These are phyloP conservation scores for Bellardia pandia DNA, from an alignment of 2,888 invertebrate species.

Conservation along the genomic window DNA sequence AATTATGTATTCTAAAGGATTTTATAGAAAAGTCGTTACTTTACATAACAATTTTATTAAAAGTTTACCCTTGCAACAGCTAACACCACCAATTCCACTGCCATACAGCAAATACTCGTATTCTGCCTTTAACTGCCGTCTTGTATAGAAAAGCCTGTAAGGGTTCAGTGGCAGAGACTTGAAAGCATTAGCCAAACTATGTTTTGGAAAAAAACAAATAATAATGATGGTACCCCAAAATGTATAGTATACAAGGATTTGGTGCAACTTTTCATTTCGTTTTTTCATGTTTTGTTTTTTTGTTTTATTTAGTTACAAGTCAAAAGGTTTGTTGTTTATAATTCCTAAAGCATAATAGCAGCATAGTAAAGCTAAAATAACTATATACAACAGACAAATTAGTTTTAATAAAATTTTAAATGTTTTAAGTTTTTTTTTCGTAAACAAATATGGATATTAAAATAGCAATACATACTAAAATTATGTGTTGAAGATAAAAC, in stretches of 20 bases:
- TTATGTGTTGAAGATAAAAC: constrained; percentile 25
- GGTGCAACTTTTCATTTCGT: constrained; percentile 37
- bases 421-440: constrained; percentile 41
- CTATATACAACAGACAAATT: constrained; percentile 61
- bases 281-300: constrained; percentile 13
- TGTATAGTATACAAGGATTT: constrained; percentile 46
- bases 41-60: constrained; percentile 71
- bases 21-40: constrained; percentile 69
- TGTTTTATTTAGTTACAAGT: constrained; percentile 40
- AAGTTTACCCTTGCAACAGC: constrained; percentile 66
- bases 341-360: constrained; percentile 60
- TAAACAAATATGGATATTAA: constrained; percentile 40
- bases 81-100: constrained; percentile 16
- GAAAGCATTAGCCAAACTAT: constrained; percentile 47
- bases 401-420: constrained; percentile 63
- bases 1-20: constrained; percentile 64
- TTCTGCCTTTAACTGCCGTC: background rate
- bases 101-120: constrained; percentile 29
- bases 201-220: background rate
- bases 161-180: constrained; percentile 3
- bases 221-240: constrained; percentile 49
- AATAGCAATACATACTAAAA: constrained; percentile 31
- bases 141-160: background rate
- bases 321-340: constrained; percentile 62
- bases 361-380: constrained; percentile 21